Base-by-base conservation (phyloP, 1,140 invertebrate species). In the Bombus cullumanus region DNA sequence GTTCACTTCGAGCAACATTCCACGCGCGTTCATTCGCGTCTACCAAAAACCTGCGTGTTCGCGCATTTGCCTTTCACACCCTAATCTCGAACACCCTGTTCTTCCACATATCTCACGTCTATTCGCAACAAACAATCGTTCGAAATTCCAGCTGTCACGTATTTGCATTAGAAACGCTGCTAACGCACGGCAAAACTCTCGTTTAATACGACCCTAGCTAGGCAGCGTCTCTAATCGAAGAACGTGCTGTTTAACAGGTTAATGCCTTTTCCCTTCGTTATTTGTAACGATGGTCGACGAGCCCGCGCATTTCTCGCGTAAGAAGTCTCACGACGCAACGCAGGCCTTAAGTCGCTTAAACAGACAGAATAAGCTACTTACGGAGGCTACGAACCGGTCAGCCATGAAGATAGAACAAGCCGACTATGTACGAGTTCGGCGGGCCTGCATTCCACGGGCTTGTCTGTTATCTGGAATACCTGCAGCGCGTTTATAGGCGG, bases 301-400 rank as follows among this genome's bases (percentile, higher is more conserved):
- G 22, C 22, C 22, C 53, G 68, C 66, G 57, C 28, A 28, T 28
- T 73, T 39, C 12, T 53, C 34, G 79, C n/a, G 10, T n/a, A 59
- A 69, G 37, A 37, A 81, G 28, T 25, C 59, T 28, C 31, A 47
- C 53, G 43, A 79, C 78, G 31, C 34, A 28, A n/a, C 15, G 2
- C 15, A 31, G 22, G 57, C 39, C 28, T 62, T 83, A 83, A 79
- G 75, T 69, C 79, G 34, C 80, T 87, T 83, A 88, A 88, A 87
- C 74, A 28, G 75, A 37, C 57, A 57, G 83, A 76, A 37, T 88
- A 89, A 88, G 87, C 86, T 88, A 86, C 88, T 89, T 89, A 88
- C 34, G 37, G 39, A 39, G 18, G 78, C 71, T 41, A 39, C 68
- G 74, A 85, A 85, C 68, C 83, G 88, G 79, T 88, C 88, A 88